phyloP scores from a whole-genome alignment of 1,140 invertebrate species.

The Campodea augens region DNA sequence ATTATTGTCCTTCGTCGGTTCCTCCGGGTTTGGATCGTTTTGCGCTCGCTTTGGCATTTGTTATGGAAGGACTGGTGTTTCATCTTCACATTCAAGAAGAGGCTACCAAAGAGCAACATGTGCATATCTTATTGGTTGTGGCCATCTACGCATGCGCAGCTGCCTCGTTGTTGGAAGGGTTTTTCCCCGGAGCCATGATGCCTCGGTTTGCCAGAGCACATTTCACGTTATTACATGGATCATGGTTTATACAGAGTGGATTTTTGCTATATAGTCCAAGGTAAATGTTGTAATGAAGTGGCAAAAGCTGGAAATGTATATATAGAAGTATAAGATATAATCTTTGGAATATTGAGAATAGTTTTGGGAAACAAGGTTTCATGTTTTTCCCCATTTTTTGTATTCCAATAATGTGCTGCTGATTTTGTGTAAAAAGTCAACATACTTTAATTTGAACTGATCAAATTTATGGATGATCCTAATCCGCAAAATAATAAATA shows the following conservation, averaged over 20 bases:
- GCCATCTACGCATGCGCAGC: constrained; percentile 22
- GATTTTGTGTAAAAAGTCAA: too few species aligned
- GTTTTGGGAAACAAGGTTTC: too few species aligned
- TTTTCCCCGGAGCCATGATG: constrained; percentile 23
- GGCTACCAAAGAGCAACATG: constrained; percentile 16
- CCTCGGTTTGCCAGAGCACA: constrained; percentile 19
- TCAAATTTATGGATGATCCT: too few species aligned
- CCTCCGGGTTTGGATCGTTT: constrained; percentile 21
- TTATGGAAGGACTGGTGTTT: constrained; percentile 25
- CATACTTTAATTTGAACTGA: too few species aligned
- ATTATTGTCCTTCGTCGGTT: constrained; percentile 23
- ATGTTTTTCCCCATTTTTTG: too few species aligned
- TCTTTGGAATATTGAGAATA: too few species aligned
- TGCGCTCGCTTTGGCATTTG: constrained; percentile 23
- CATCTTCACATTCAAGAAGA: constrained; percentile 15
- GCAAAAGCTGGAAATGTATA: too few species aligned
- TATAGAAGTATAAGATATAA: too few species aligned
- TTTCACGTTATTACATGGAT: constrained; percentile 20
- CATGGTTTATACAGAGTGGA: constrained; percentile 24
- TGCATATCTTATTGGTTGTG: constrained; percentile 17
- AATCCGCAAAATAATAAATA: too few species aligned
- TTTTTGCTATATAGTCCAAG: too few species aligned
- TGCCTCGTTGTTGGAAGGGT: constrained; percentile 20
- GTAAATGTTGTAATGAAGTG: too few species aligned
- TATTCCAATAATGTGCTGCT: too few species aligned